Evolutionary conservation across 2,797 vertebrate species (phyloP).

Genomic region (Streptopelia turtur): DNA sequence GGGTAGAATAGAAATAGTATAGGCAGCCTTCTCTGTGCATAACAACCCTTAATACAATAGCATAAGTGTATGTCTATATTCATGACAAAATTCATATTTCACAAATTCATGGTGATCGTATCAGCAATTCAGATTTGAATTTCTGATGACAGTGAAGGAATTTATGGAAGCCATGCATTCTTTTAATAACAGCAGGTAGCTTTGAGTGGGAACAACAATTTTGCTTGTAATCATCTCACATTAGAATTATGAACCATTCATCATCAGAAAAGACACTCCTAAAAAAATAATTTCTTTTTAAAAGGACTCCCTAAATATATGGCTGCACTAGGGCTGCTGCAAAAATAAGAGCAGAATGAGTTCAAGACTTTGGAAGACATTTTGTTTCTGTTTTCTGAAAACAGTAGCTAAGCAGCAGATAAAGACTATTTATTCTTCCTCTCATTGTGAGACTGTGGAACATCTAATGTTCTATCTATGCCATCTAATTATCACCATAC

Average conservation of each 20-base stretch:
- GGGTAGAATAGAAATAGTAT: background rate
- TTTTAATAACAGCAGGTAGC: background rate
- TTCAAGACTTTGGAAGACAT: background rate
- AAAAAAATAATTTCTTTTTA: background rate
- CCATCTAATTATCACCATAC: background rate
- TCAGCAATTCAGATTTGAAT: background rate
- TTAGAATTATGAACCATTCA: background rate
- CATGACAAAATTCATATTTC: background rate
- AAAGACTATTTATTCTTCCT: background rate
- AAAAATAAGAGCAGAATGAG: background rate
- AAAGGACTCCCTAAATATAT: background rate
- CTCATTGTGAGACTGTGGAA: background rate
- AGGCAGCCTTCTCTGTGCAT: background rate
- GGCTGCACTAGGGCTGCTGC: background rate
- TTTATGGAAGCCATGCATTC: background rate
- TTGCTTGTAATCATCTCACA: background rate
- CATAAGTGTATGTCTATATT: background rate
- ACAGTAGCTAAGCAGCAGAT: constrained; percentile 41
- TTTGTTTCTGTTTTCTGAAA: constrained; percentile 43
- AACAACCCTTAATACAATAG: rapidly evolving
- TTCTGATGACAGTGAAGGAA: background rate
- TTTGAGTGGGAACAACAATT: background rate
- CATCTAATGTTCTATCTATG: background rate
- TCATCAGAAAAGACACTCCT: background rate
- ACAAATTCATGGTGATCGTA: background rate